phyloP scores from a whole-genome alignment of 2,113 vertebrate species.

The Malurus elegans region DNA sequence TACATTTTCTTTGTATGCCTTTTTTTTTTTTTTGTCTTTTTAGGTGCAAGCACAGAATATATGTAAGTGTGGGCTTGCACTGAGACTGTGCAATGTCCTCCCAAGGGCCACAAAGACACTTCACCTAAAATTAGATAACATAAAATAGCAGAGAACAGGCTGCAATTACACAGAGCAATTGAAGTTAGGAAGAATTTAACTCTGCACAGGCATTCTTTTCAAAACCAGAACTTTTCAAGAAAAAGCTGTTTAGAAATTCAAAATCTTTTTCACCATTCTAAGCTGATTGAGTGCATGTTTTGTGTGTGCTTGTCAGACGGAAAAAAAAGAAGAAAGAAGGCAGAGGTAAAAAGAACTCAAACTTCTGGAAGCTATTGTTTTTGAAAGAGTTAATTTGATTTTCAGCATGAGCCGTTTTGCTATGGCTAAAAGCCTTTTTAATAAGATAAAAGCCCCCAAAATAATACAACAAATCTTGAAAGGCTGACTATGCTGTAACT shows the following conservation, averaged over 20 bases:
- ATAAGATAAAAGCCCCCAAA: neutral
- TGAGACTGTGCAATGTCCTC: neutral
- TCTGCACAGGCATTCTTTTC: neutral
- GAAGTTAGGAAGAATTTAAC: neutral
- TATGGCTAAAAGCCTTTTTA: neutral
- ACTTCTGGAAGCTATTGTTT: neutral
- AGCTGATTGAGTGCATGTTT: neutral
- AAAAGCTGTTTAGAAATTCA: neutral
- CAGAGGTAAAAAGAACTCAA: neutral
- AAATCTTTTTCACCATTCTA: neutral
- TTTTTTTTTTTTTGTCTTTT: neutral
- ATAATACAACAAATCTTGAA: neutral
- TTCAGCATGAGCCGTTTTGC: neutral
- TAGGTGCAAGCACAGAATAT: neutral
- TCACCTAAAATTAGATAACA: neutral
- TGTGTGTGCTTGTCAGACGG: neutral
- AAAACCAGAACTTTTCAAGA: neutral
- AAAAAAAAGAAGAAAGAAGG: neutral
- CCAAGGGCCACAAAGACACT: neutral
- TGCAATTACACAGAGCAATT: neutral
- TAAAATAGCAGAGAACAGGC: neutral
- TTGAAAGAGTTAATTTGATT: neutral
- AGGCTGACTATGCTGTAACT: neutral
- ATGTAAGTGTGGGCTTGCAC: neutral
- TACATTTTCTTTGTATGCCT: neutral